Conservation (phyloP, 2,113 vertebrate species). For the Otocyon megalotis region DNA sequence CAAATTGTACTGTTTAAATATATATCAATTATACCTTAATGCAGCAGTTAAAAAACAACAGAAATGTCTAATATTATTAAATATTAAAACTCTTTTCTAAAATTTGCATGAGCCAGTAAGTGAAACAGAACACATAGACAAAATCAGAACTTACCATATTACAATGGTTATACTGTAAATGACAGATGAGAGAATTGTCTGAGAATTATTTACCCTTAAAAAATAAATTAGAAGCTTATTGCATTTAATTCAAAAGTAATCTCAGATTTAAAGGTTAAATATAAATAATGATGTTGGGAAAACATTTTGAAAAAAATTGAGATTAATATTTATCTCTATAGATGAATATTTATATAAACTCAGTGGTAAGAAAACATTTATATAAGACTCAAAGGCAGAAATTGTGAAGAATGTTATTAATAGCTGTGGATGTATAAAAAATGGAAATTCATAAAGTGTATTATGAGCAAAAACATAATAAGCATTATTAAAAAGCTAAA, state of each 20-base stretch:
- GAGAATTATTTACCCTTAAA: neutral
- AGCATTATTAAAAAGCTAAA: slow-evolving; percentile 24
- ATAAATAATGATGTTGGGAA: slow-evolving; percentile 30
- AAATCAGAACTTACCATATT: neutral
- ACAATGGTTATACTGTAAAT: slow-evolving; percentile 13
- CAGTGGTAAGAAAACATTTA: neutral
- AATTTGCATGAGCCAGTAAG: neutral
- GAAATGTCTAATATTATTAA: neutral
- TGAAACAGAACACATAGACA: neutral
- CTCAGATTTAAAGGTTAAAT: slow-evolving; percentile 50
- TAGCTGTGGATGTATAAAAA: neutral
- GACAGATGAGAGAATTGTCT: slow-evolving; percentile 23
- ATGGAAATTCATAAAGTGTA: neutral
- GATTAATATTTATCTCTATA: slow-evolving; percentile 35
- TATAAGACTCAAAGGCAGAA: neutral
- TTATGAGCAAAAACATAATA: slow-evolving; percentile 1
- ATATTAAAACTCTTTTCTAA: slow-evolving; percentile 16
- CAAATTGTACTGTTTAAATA: neutral
- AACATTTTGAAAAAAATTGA: slow-evolving; percentile 18
- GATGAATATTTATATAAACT: slow-evolving; percentile 53
- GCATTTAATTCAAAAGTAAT: slow-evolving; percentile 36
- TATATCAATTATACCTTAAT: neutral
- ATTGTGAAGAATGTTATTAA: neutral
- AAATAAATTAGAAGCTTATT: slow-evolving; percentile 31
- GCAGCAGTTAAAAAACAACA: neutral